Evolutionary conservation across 2,113 vertebrate species (phyloP).

Genomic region (Vulpes vulpes): DNA sequence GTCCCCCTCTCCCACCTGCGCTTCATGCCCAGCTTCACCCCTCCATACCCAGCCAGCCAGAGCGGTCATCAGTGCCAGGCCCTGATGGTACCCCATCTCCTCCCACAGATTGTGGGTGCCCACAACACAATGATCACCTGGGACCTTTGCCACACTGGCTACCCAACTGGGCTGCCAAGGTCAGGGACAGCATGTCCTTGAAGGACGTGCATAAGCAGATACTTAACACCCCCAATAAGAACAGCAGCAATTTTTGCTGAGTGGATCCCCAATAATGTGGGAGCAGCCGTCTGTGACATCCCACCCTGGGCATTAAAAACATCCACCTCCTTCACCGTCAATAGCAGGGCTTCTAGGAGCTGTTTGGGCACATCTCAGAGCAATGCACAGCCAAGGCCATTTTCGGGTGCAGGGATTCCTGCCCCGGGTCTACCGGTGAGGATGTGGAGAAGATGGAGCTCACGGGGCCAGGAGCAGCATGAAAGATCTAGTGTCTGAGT

Average conservation of each 20-base stretch:
- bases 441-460: neutral
- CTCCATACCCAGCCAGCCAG: neutral
- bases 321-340: neutral
- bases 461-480: neutral
- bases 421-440: neutral
- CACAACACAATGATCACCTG: neutral
- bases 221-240: neutral
- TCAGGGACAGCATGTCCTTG: neutral
- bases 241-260: neutral
- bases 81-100: neutral
- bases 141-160: accelerated
- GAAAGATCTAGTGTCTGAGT: neutral
- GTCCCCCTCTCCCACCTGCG: neutral
- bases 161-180: neutral
- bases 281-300: neutral
- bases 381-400: neutral
- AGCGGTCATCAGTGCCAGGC: neutral
- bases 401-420: neutral
- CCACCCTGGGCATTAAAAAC: neutral
- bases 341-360: neutral
- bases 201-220: neutral
- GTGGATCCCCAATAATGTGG: neutral
- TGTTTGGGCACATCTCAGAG: neutral
- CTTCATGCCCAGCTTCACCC: neutral
- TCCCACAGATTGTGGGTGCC: neutral